phyloP scores from a whole-genome alignment of 2,888 invertebrate species.

The Agrochola litura region DNA sequence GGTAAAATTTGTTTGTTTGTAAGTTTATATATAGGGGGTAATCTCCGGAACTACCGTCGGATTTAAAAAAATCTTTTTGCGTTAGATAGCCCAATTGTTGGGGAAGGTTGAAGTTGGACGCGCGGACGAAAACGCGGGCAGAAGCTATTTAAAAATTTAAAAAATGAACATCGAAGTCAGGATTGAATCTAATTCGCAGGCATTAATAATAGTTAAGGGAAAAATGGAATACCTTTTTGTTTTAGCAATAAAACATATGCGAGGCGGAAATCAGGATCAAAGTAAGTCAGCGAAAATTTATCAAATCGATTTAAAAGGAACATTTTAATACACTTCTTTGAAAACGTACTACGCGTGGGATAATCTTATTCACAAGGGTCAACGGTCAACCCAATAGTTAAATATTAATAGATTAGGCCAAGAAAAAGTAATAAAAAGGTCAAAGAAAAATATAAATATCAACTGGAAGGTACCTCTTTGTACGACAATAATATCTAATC shows the following conservation, averaged over 20 bases:
- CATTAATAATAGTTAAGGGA: too few relatives aligned
- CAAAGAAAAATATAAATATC: neutral
- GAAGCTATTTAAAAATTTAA: too few relatives aligned
- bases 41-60: too few relatives aligned
- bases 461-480: neutral
- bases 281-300: neutral
- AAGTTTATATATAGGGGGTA: too few relatives aligned
- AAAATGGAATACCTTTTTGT: neutral
- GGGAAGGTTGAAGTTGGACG: too few relatives aligned
- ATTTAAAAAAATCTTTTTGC: too few relatives aligned
- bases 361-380: slow-evolving; percentile 28
- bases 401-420: slow-evolving; percentile 20
- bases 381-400: slow-evolving; percentile 28
- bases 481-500: neutral
- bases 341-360: slow-evolving; percentile 13
- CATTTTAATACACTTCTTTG: neutral
- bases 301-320: slow-evolving; percentile 7
- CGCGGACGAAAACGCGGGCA: too few relatives aligned
- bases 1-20: too few relatives aligned
- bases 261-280: neutral
- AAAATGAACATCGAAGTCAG: too few relatives aligned
- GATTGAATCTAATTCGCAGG: too few relatives aligned
- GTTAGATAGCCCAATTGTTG: too few relatives aligned
- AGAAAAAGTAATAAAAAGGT: slow-evolving; percentile 22
- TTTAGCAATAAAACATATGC: neutral